Evolutionary conservation across 1,140 invertebrate species (phyloP).

Genomic region (Manduca sexta): DNA sequence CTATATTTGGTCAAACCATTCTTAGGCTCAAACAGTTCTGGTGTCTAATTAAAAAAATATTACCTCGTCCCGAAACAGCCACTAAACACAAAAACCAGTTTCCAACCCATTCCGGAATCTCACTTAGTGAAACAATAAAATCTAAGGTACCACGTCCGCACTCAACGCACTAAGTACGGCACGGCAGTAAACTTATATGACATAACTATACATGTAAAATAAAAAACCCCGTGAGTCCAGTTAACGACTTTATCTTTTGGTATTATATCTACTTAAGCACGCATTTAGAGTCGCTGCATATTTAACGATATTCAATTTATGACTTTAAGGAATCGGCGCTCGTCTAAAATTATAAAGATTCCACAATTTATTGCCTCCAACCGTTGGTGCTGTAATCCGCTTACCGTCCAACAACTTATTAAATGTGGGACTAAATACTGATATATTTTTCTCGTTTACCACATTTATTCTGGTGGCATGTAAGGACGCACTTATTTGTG

Average conservation of each 20-base stretch:
- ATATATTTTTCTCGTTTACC: slow-evolving; percentile 64
- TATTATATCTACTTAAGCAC: slow-evolving; percentile 59
- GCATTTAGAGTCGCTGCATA: slow-evolving; percentile 43
- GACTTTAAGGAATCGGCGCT: slow-evolving; percentile 51
- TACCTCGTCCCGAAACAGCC: no score
- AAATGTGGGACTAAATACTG: slow-evolving; percentile 67
- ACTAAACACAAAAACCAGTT: background rate
- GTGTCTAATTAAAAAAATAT: no score
- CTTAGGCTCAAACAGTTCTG: no score
- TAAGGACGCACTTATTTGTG: slow-evolving; percentile 21
- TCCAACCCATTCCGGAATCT: slow-evolving; percentile 1
- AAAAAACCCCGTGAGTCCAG: slow-evolving; percentile 20
- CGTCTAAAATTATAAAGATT: slow-evolving; percentile 69
- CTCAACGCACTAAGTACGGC: slow-evolving; percentile 37
- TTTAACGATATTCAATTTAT: slow-evolving; percentile 72
- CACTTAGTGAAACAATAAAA: slow-evolving; percentile 32
- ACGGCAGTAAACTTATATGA: slow-evolving; percentile 51
- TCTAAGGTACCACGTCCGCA: slow-evolving; percentile 26
- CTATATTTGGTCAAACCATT: no score
- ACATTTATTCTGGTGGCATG: slow-evolving; percentile 18
- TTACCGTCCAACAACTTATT: slow-evolving; percentile 65
- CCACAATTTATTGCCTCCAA: slow-evolving; percentile 59
- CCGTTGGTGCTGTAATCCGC: slow-evolving; percentile 40
- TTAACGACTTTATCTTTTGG: slow-evolving; percentile 63
- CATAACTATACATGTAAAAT: slow-evolving; percentile 39